phyloP scores from a whole-genome alignment of 2,797 vertebrate species.

The Stomatorhinus walkeri region DNA sequence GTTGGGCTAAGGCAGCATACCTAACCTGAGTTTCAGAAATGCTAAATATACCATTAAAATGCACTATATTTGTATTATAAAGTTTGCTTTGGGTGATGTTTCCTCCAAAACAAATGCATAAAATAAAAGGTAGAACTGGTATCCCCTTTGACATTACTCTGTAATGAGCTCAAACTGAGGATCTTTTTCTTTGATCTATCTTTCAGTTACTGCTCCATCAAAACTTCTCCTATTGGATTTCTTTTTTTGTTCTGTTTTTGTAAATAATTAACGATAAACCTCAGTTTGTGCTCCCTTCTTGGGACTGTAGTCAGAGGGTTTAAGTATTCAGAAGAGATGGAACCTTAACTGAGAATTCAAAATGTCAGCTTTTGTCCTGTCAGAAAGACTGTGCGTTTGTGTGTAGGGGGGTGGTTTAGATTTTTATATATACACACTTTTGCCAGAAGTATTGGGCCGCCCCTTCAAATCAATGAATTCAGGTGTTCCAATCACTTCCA shows the following conservation, averaged over 20 bases:
- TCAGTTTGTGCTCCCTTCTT: background rate
- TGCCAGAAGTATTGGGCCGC: background rate
- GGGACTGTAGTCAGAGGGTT: background rate
- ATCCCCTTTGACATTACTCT: background rate
- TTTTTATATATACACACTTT: background rate
- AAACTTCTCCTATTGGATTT: conserved; percentile 1
- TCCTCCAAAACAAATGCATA: background rate
- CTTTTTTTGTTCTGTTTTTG: background rate
- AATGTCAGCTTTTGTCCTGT: conserved; percentile 1
- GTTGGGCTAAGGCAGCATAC: background rate
- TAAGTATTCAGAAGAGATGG: conserved; percentile 8
- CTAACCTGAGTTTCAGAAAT: background rate
- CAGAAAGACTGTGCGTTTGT: background rate
- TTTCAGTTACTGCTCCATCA: conserved; percentile 17
- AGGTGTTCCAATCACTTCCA: background rate
- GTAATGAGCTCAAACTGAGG: background rate
- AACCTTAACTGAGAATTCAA: conserved; percentile 2
- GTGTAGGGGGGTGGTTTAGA: background rate
- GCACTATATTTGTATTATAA: background rate
- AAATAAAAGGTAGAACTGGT: background rate
- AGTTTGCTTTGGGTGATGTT: background rate
- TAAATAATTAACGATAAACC: conserved; percentile 11
- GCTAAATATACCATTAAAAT: background rate
- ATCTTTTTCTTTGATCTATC: background rate
- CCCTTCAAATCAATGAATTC: background rate